phyloP scores from a whole-genome alignment of 1,140 invertebrate species.

The Drosophila pandora region DNA sequence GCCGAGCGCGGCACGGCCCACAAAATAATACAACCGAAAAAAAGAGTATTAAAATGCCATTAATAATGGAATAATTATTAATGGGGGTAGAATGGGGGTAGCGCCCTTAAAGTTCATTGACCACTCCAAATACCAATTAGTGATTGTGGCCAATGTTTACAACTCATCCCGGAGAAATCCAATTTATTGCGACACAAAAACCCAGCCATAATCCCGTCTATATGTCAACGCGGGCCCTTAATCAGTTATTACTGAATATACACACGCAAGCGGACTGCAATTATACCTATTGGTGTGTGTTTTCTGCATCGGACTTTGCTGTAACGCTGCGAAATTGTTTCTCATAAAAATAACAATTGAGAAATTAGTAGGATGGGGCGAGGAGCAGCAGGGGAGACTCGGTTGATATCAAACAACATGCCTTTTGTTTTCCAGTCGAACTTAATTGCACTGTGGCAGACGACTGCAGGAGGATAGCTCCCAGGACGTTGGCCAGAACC shows the following conservation, averaged over 20 bases:
- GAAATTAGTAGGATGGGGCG: slow-evolving; percentile 48
- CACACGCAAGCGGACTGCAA: slow-evolving; percentile 14
- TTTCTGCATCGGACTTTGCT: slow-evolving; percentile 30
- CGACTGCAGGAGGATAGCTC: background rate
- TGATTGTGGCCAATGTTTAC: slow-evolving; percentile 10
- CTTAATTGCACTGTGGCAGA: slow-evolving; percentile 66
- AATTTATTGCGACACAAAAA: slow-evolving; percentile 40
- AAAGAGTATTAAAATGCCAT: slow-evolving; percentile 46
- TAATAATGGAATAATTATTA: slow-evolving; percentile 37
- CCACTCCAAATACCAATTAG: slow-evolving; percentile 39
- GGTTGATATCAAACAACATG: slow-evolving; percentile 77
- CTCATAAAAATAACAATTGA: slow-evolving; percentile 62
- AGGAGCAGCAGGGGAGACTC: slow-evolving; percentile 5
- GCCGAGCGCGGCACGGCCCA: background rate
- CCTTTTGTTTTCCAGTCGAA: slow-evolving; percentile 79
- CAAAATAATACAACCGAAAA: background rate
- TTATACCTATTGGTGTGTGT: slow-evolving; percentile 26
- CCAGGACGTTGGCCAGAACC: slow-evolving; percentile 22
- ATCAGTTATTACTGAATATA: slow-evolving; percentile 67
- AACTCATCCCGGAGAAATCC: slow-evolving; percentile 9
- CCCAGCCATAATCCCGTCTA: slow-evolving; percentile 24
- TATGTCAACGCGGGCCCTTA: slow-evolving; percentile 60
- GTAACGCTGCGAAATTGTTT: slow-evolving; percentile 71
- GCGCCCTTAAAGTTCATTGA: slow-evolving; percentile 23
- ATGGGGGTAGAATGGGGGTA: background rate